Base-by-base conservation (phyloP, 1,140 invertebrate genomes). In the Neelides sp. region DNA sequence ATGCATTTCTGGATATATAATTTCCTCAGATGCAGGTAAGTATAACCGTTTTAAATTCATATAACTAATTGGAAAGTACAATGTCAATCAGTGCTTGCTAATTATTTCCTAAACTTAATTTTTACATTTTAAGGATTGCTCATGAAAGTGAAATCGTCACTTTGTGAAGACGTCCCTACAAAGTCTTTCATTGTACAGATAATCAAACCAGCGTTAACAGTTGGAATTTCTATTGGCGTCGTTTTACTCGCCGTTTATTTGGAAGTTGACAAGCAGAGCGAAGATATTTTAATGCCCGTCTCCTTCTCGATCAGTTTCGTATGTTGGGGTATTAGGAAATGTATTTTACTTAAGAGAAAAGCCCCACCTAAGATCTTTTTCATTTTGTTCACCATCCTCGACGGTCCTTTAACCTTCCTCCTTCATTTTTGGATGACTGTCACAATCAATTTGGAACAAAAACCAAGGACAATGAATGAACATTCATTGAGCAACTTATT, bases 1-100 rank as follows among this genome's bases (percentile, higher is more conserved):
- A 40, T 51, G 52, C 23, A n/a, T 54, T 1, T 58, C 50, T 43
- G 52, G 43, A n/a, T 55, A 58, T 41, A 15, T 54, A 41, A 58
- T 58, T n/a, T 32, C 41, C 36, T 46, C 19, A 32, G 56, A 58
- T 30, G 54, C 45, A 4, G 52, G 56, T 58, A 54, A 50, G 37
- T 37, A 13, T n/a, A 37, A 28, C 8, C 42, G 26, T 5, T 13
- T n/a, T n/a, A n/a, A n/a, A n/a, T n/a, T n/a, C n/a, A n/a, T n/a
- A n/a, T n/a, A n/a, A n/a, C n/a, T n/a, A n/a, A n/a, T n/a, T n/a
- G n/a, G n/a, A n/a, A n/a, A n/a, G n/a, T n/a, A n/a, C n/a, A n/a
- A n/a, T n/a, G n/a, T n/a, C n/a, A n/a, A n/a, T n/a, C n/a, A n/a
- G n/a, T n/a, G n/a, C n/a, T n/a, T n/a, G n/a, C n/a, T n/a, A n/a